A percentile compares a stretch with the other conserved stretches of the same genome.
Evolutionary conservation across 1,140 invertebrate species (phyloP).

Genomic region (Leptinotarsa texana): DNA sequence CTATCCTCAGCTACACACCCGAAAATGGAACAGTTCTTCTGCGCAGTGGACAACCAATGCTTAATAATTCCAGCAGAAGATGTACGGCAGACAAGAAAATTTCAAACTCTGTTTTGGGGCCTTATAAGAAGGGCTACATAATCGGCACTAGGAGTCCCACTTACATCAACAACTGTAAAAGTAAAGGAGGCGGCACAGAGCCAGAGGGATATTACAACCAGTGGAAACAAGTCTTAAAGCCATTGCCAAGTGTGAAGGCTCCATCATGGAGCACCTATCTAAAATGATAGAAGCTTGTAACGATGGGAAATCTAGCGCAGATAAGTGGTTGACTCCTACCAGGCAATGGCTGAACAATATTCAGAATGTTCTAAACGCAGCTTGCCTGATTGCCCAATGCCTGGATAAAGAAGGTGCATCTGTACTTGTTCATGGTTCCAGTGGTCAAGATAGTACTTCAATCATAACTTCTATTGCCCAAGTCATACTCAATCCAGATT

Average conservation of each 20-base stretch:
- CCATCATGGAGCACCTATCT: slow-evolving; percentile 84
- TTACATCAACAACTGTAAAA: slow-evolving; percentile 78
- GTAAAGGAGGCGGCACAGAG: slow-evolving; percentile 90
- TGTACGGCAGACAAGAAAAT: slow-evolving; percentile 95
- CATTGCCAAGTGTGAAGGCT: slow-evolving; percentile 76
- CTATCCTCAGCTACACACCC: too few relatives aligned
- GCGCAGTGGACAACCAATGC: slow-evolving; percentile 90
- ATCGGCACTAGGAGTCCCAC: slow-evolving; percentile 87
- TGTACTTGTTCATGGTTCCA: slow-evolving; percentile 92
- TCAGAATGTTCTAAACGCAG: slow-evolving; percentile 89
- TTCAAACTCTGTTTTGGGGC: slow-evolving; percentile 86
- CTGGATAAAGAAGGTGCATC: slow-evolving; percentile 89
- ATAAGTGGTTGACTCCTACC: slow-evolving; percentile 90
- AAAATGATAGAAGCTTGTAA: slow-evolving; percentile 96
- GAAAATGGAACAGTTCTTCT: slow-evolving; percentile 87
- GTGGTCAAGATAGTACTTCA: slow-evolving; percentile 91
- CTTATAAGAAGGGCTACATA: slow-evolving; percentile 87
- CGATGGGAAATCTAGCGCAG: slow-evolving; percentile 78
- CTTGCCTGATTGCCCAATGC: slow-evolving; percentile 94
- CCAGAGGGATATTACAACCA: slow-evolving; percentile 92
- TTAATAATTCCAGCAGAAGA: slow-evolving; percentile 83
- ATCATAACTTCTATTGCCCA: slow-evolving; percentile 95
- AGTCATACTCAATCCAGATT: slow-evolving; percentile 94
- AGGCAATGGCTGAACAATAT: slow-evolving; percentile 92
- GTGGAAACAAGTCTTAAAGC: slow-evolving; percentile 93